Percentiles rank a stretch among this genome's conserved stretches.
Conservation (phyloP, 2,888 invertebrate species). For the Marasmarcha lunaedactyla region DNA sequence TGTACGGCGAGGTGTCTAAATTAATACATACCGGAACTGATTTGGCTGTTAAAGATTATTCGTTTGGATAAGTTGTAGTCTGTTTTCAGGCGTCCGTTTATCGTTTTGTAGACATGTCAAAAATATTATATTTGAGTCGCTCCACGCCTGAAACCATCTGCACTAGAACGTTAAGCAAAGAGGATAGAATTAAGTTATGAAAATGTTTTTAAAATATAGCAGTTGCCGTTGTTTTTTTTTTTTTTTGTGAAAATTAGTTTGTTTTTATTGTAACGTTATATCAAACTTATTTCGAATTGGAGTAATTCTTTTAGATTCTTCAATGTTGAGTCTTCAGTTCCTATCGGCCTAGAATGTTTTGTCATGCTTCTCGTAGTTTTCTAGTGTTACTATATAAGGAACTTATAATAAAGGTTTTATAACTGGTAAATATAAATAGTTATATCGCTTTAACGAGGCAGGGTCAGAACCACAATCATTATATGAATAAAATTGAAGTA, state of each 20-base stretch:
- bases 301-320: not conserved
- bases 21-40: constrained; percentile 19
- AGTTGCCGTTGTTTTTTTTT: constrained; percentile 19
- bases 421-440: constrained; percentile 46
- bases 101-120: no score
- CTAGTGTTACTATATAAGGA: constrained; percentile 29
- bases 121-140: no score
- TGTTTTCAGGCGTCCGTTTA: not conserved
- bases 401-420: constrained; percentile 28
- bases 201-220: constrained; percentile 5
- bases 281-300: not conserved
- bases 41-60: constrained; percentile 34
- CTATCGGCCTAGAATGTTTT: constrained; percentile 62
- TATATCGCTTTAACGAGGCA: constrained; percentile 66
- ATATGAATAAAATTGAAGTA: constrained; percentile 27
- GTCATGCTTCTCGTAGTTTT: constrained; percentile 50
- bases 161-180: no score
- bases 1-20: not conserved
- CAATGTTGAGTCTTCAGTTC: constrained; percentile 40
- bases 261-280: constrained; percentile 9
- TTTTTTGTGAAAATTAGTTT: constrained; percentile 26
- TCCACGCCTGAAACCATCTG: no score
- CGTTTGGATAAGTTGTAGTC: not conserved
- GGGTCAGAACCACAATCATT: constrained; percentile 61
- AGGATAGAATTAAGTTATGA: not conserved